Evolutionary conservation across 2,888 invertebrate genomes (phyloP), one percentile per base, ranked within the genome.

Genomic region (Caenorhabditis sinica): DNA sequence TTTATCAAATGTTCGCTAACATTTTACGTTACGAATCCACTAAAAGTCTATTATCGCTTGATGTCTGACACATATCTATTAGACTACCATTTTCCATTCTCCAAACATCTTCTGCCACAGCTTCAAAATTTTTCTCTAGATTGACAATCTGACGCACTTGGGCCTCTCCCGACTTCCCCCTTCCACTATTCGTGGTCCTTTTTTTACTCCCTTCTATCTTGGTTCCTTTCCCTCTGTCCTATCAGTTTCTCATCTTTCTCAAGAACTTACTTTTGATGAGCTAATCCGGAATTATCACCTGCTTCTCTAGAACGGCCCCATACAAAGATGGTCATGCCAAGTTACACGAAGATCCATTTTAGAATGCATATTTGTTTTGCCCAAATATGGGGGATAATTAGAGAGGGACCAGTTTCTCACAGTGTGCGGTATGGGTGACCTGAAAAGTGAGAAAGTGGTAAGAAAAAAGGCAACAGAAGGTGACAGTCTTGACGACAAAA

Each of bases 241-340:
- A 43, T 43, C 63, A 65, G 8, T n/a, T 45, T 28, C 45, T 25
- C 28, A 28, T 65, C 45, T 65, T n/a, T n/a, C 40, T 23, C 17
- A 13, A 36, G 17, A 9, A 20, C 43, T 20, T 4, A 17, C n/a
- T 61, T 40, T 15, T 17, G 30, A 65, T 65, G 65, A 65, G 65
- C 30, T 65, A 65, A 65, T 65, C 65, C 65, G 45, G 65, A 45
- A 28, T 65, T 71, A 77, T 77, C 77, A 77, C 77, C 61, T 61
- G 49, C 49, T 20, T n/a, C 8, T 49, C 20, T 20, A 2, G n/a
- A n/a, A n/a, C n/a, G n/a, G 49, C n/a, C n/a, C 61, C 33, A n/a
- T n/a, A 40, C 40, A 11, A 11, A 13, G n/a, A n/a, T n/a, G n/a
- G n/a, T n/a, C 13, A 40, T 40, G 40, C 13, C 40, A 8, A 33